phyloP scores from a whole-genome alignment of 2,113 vertebrate genomes.

The Speoplatyrhinus poulsoni region DNA sequence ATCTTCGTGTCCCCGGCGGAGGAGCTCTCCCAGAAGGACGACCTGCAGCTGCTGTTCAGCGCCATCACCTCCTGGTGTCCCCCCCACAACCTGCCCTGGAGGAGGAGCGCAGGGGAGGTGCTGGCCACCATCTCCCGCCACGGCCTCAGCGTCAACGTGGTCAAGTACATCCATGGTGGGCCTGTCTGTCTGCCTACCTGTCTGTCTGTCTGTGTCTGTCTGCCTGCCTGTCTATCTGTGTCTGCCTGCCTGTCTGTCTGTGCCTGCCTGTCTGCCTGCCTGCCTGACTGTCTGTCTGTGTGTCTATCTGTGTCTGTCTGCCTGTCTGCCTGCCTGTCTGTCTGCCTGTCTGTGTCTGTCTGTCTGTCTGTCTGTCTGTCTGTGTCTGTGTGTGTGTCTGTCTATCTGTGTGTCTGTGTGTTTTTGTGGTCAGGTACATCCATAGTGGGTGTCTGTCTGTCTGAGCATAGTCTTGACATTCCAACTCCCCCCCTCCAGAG shows the following conservation, averaged over 20 bases:
- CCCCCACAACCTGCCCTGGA: slow-evolving; percentile 97
- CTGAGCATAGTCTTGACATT: neutral
- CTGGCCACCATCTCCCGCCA: slow-evolving; percentile 97
- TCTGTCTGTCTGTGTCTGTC: too few relatives aligned
- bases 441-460: neutral
- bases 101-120: slow-evolving; percentile 97
- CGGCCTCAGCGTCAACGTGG: slow-evolving; percentile 96
- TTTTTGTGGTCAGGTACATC: neutral
- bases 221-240: too few relatives aligned
- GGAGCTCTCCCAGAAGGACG: slow-evolving; percentile 97
- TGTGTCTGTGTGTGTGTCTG: neutral
- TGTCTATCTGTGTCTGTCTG: too few relatives aligned
- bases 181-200: too few relatives aligned
- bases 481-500: slow-evolving; percentile 74
- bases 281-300: too few relatives aligned
- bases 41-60: slow-evolving; percentile 97
- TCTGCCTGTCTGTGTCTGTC: neutral
- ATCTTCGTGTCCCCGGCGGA: slow-evolving; percentile 95
- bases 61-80: slow-evolving; percentile 99
- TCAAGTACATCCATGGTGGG: slow-evolving; percentile 96
- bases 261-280: too few relatives aligned
- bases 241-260: too few relatives aligned
- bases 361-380: too few relatives aligned
- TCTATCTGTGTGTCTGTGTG: too few relatives aligned
- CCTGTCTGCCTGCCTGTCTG: too few relatives aligned